phyloP scores from a whole-genome alignment of 2,797 vertebrate genomes.

The Rhinatrema bivittatum region DNA sequence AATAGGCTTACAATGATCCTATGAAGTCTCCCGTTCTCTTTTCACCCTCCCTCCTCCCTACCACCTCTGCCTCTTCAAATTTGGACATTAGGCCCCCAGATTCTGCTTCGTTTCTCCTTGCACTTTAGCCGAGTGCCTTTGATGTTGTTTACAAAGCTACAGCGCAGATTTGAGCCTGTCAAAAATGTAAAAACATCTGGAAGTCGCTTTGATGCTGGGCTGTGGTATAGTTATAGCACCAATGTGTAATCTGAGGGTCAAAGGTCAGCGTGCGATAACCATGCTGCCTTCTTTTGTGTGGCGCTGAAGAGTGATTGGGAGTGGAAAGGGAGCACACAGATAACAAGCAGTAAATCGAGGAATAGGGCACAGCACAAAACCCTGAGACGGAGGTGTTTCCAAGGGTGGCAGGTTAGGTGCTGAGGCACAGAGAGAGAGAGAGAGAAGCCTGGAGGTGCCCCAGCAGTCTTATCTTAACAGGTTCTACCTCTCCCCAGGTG shows the following conservation, averaged over 20 bases:
- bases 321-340: background rate
- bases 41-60: background rate
- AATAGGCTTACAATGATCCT: no score
- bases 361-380: background rate
- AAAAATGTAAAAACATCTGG: background rate
- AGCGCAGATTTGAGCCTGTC: background rate
- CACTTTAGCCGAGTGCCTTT: background rate
- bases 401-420: no score
- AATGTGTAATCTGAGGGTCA: background rate
- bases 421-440: background rate
- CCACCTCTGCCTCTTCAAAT: background rate
- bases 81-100: background rate
- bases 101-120: background rate
- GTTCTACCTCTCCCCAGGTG: background rate
- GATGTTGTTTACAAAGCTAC: background rate
- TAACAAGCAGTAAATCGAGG: background rate
- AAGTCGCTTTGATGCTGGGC: background rate
- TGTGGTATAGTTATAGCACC: background rate
- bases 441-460: background rate
- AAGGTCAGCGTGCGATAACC: background rate
- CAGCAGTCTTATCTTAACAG: background rate
- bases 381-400: no score
- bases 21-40: background rate
- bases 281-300: background rate
- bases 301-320: background rate